Evolutionary conservation across 2,797 vertebrate genomes (phyloP).

Genomic region (Mallotus villosus): DNA sequence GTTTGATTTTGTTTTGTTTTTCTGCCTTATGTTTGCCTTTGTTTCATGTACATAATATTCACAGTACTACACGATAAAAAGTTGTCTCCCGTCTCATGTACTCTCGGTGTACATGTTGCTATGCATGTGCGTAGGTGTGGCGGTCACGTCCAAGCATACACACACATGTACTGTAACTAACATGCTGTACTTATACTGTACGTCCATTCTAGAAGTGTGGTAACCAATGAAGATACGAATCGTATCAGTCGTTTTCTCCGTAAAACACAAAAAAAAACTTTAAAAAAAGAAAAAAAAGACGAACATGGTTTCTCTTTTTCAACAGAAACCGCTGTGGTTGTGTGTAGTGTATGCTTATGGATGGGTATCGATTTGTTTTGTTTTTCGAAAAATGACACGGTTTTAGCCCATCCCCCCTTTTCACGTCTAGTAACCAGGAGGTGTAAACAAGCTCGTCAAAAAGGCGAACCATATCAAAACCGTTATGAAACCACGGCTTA

Average conservation of each 20-base stretch:
- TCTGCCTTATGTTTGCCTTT: conserved; percentile 64
- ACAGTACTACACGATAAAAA: conserved; percentile 70
- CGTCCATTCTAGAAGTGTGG: conserved; percentile 32
- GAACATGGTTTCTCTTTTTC: conserved; percentile 22
- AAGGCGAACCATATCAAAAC: background rate
- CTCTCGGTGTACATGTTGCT: conserved; percentile 60
- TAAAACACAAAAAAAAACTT: no score
- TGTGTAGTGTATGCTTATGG: conserved; percentile 57
- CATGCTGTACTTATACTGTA: conserved; percentile 24
- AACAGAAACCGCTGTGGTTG: conserved; percentile 59
- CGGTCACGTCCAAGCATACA: conserved; percentile 27
- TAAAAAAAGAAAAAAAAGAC: background rate
- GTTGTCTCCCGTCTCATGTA: conserved; percentile 24
- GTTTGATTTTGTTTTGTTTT: conserved; percentile 57
- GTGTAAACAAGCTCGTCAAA: conserved; percentile 14
- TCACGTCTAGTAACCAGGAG: conserved; percentile 33
- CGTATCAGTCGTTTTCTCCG: conserved; percentile 27
- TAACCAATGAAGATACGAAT: conserved; percentile 7
- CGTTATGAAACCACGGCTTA: background rate
- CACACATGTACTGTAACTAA: conserved; percentile 21
- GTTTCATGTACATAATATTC: conserved; percentile 80
- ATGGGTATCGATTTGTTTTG: conserved; percentile 37
- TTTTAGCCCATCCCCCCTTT: conserved; percentile 32
- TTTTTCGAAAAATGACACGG: conserved; percentile 36
- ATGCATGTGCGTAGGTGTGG: conserved; percentile 53